phyloP scores from a whole-genome alignment of 1,140 invertebrate species.

The Drosophila hydei region DNA sequence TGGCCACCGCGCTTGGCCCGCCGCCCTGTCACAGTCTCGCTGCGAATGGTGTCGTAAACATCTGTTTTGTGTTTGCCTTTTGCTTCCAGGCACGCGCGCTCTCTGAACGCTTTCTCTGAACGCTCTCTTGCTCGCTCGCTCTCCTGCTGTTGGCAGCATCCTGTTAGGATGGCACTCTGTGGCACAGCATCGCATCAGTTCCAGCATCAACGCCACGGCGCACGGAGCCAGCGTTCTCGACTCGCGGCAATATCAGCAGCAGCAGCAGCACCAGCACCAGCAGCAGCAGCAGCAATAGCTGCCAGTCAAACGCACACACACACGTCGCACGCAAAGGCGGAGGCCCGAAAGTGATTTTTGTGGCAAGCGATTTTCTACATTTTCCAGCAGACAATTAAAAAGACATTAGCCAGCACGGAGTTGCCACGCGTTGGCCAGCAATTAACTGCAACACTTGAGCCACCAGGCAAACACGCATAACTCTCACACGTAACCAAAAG shows the following conservation, averaged over 20 bases:
- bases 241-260: conserved; percentile 12
- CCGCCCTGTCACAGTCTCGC: not conserved
- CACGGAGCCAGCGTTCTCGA: conserved; percentile 43
- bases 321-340: conserved; percentile 9
- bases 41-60: conserved; percentile 50
- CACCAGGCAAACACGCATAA: conserved; percentile 4
- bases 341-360: conserved; percentile 32
- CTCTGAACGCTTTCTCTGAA: conserved; percentile 1
- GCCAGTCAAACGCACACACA: conserved; percentile 12
- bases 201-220: conserved; percentile 73
- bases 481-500: conserved; percentile 4
- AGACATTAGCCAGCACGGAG: conserved; percentile 9
- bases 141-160: conserved; percentile 39
- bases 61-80: conserved; percentile 78
- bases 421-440: not conserved
- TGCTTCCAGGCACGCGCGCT: conserved; percentile 53
- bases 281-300: conserved; percentile 13
- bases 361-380: conserved; percentile 10
- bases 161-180: conserved; percentile 26
- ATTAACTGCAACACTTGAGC: conserved; percentile 5
- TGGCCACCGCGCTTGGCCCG: not conserved
- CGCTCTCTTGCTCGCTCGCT: conserved; percentile 6
- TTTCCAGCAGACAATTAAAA: conserved; percentile 34
- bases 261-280: conserved; percentile 8
- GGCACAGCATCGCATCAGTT: conserved; percentile 50